Evolutionary conservation across 2,888 invertebrate species (phyloP).

Genomic region (Acanthosepion pharaonis): DNA sequence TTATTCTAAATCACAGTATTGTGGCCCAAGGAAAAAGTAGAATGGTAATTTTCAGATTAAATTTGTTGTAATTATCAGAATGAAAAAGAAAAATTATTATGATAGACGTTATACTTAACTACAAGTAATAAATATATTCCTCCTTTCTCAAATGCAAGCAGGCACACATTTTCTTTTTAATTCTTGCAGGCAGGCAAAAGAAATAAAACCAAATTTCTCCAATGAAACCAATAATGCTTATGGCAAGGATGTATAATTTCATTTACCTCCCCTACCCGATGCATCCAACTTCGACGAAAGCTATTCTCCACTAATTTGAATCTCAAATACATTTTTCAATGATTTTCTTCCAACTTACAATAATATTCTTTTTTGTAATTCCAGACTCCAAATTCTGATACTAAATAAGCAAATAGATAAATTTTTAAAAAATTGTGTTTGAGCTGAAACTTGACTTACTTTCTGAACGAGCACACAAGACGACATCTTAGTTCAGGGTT

Average conservation of each 20-base stretch:
- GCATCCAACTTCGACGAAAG: neutral
- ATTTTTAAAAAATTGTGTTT: neutral
- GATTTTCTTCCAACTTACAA: neutral
- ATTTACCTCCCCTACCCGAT: neutral
- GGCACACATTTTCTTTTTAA: neutral
- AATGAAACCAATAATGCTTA: neutral
- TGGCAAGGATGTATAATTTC: neutral
- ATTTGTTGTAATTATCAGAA: neutral
- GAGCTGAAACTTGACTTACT: neutral
- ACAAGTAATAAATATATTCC: no score
- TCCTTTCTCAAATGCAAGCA: neutral
- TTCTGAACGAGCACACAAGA: neutral
- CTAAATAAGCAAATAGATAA: neutral
- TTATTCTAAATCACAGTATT: neutral
- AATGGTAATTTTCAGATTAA: neutral
- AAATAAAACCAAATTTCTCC: neutral
- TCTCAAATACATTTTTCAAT: neutral
- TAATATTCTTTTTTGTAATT: neutral
- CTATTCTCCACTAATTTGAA: neutral
- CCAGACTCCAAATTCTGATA: neutral
- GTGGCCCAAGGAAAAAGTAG: neutral
- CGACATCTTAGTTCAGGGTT: neutral
- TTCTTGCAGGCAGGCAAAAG: neutral
- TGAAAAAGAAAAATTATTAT: no score
- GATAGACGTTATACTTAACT: no score